Conservation (phyloP, 2,797 vertebrate genomes). For the Aeoliscus strigatus region DNA sequence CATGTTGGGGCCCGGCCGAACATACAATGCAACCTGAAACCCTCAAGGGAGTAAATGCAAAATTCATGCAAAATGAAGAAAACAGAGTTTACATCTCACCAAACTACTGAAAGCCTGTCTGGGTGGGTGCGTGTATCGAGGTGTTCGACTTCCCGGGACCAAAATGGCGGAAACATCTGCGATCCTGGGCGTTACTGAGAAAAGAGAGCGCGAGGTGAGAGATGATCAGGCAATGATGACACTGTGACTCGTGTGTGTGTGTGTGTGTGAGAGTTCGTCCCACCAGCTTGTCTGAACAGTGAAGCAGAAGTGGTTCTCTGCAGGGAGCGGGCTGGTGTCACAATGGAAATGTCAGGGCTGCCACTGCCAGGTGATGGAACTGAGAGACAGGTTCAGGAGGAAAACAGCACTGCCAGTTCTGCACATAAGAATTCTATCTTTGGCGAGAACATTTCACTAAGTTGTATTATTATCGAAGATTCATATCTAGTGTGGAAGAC, state of each 20-base stretch:
- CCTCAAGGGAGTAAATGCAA: no score
- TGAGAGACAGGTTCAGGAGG: slow-evolving; percentile 49
- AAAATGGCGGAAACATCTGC: slow-evolving; percentile 82
- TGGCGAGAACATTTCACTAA: no score
- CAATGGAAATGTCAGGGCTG: slow-evolving; percentile 49
- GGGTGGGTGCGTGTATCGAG: slow-evolving; percentile 75
- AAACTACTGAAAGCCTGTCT: slow-evolving; percentile 44
- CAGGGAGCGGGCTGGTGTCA: slow-evolving; percentile 71
- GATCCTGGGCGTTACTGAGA: slow-evolving; percentile 65
- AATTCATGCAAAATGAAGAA: no score
- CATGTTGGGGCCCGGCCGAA: no score
- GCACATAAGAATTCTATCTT: no score
- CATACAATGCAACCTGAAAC: no score
- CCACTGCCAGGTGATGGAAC: slow-evolving; percentile 63
- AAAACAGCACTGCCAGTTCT: slow-evolving; percentile 3
- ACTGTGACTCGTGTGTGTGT: background rate
- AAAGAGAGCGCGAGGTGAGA: background rate
- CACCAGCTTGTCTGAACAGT: slow-evolving; percentile 81
- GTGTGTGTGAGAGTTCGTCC: slow-evolving; percentile 16
- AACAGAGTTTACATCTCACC: slow-evolving; percentile 43
- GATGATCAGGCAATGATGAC: background rate
- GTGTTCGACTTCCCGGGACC: slow-evolving; percentile 76
- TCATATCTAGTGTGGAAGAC: no score
- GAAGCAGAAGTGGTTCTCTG: slow-evolving; percentile 79
- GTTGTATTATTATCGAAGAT: no score